Evolutionary conservation across 2,888 invertebrate genomes (phyloP).

Genomic region (Peribatodes rhomboidaria): DNA sequence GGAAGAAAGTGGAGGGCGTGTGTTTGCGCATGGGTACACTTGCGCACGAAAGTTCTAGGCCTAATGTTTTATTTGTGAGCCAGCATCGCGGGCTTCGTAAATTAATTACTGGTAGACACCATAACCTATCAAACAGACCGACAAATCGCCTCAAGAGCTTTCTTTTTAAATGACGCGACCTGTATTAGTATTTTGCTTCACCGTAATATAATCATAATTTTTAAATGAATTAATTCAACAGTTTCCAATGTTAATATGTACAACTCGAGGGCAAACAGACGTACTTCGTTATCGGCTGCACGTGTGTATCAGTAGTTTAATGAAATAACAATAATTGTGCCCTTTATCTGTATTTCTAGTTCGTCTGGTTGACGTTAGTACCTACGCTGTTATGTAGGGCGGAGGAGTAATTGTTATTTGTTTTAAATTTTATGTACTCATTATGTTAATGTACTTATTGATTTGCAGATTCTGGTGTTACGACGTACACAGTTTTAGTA

Average conservation of each 20-base stretch:
- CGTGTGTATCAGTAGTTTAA: slow-evolving; percentile 37
- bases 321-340: slow-evolving; percentile 32
- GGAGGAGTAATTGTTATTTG: neutral
- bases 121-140: no score
- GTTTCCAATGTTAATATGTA: slow-evolving; percentile 16
- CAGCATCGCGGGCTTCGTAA: no score
- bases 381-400: neutral
- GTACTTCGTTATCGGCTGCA: slow-evolving; percentile 26
- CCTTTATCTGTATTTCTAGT: slow-evolving; percentile 31
- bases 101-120: no score
- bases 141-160: no score
- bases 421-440: neutral
- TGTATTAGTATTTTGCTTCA: no score
- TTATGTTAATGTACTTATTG: neutral
- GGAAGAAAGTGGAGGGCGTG: no score
- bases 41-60: no score
- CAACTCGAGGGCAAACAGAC: slow-evolving; percentile 26
- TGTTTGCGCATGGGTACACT: no score
- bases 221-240: neutral
- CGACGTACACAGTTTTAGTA: no score
- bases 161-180: no score
- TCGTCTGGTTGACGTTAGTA: slow-evolving; percentile 7
- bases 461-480: no score
- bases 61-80: no score
- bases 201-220: neutral